These are phyloP conservation scores for Irena cyanogastra DNA, from an alignment of 2,113 vertebrate species.

Conservation along the genomic window DNA sequence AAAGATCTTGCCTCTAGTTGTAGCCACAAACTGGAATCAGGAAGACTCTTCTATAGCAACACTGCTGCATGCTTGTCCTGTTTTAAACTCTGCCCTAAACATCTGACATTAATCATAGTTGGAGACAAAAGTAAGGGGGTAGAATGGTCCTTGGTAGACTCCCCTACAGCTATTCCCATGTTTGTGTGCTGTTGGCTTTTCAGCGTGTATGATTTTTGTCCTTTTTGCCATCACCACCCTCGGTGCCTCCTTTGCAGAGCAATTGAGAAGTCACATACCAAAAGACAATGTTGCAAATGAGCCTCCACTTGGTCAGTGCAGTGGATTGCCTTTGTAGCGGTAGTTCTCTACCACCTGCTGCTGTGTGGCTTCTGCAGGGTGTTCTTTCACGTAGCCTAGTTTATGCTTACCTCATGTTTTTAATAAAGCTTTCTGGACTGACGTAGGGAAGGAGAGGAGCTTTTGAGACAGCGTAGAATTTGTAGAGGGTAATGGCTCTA, in stretches of 20 bases:
- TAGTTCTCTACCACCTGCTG: neutral
- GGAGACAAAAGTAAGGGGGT: neutral
- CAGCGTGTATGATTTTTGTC: neutral
- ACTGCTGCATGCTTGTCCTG: neutral
- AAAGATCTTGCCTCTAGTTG: neutral
- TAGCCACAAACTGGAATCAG: neutral
- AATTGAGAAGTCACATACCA: neutral
- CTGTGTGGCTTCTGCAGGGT: neutral
- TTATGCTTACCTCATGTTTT: neutral
- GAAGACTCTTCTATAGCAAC: neutral
- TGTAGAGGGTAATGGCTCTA: neutral
- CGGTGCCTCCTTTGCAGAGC: neutral
- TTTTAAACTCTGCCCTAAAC: neutral
- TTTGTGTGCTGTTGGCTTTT: neutral
- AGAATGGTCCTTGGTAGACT: neutral
- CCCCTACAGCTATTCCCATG: neutral
- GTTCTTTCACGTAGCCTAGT: neutral
- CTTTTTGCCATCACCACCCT: neutral
- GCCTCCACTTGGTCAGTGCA: neutral
- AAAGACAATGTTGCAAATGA: neutral
- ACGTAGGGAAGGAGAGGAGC: neutral
- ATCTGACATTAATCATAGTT: neutral
- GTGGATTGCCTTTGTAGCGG: neutral
- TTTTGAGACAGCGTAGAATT: neutral
- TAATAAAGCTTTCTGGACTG: neutral